Percentiles rank a stretch among this genome's conserved stretches.
Evolutionary conservation across 2,797 vertebrate species (phyloP).

Genomic region (Erethizon dorsatum): DNA sequence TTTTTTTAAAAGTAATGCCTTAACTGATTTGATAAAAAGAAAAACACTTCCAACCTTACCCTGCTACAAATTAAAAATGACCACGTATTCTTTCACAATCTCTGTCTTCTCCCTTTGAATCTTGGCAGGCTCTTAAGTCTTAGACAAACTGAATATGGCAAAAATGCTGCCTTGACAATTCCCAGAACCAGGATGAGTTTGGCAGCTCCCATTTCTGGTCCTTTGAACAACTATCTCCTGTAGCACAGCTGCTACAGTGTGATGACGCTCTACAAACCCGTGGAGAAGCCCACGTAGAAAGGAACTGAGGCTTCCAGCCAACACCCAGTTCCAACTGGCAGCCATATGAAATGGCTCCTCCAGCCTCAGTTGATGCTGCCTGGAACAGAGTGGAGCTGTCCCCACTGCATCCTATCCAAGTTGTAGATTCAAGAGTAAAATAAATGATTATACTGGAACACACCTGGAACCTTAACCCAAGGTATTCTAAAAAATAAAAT

Average conservation of each 20-base stretch:
- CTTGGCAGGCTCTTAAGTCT: neutral
- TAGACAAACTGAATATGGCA: neutral
- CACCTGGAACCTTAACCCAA: neutral
- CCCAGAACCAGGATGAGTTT: neutral
- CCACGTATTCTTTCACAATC: neutral
- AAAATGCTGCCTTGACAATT: neutral
- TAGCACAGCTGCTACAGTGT: neutral
- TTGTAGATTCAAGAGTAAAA: neutral
- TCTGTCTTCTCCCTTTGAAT: neutral
- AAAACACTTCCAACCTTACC: neutral
- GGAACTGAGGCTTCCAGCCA: neutral
- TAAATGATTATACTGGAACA: neutral
- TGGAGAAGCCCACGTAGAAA: neutral
- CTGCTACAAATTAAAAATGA: neutral
- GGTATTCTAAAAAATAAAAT: slow-evolving; percentile 4
- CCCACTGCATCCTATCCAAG: neutral
- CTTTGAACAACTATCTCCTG: neutral
- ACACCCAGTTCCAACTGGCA: neutral
- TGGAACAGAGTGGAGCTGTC: neutral
- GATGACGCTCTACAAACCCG: neutral
- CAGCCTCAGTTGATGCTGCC: neutral
- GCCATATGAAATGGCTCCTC: neutral
- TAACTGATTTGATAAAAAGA: neutral
- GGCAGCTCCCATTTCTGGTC: neutral
- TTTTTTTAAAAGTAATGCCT: slow-evolving; percentile 1